Base-by-base conservation (phyloP, 2,797 vertebrate species). In the Ficedula albicollis region DNA sequence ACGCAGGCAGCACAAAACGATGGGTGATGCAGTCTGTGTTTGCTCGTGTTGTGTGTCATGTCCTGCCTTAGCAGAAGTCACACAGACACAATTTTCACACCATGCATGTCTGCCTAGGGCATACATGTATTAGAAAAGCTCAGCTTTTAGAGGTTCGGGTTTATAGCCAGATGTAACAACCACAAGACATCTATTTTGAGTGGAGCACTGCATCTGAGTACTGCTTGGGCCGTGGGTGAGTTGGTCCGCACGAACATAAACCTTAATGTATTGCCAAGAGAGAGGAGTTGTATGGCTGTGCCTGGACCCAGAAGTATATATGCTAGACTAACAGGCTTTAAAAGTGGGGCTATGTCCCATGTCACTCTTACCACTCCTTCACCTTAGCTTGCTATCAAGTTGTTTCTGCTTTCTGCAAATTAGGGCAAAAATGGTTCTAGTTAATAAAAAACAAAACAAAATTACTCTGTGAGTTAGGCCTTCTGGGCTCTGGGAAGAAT, bases 391-490 rank as follows among this genome's bases (percentile, higher is more conserved):
- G 60, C 66, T 30, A 3, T 68, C 63, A 70, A 51, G 43, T 79
- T 60, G 38, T 63, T 87, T 86, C 41, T 76, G 63, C 32, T 60
- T 95, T 95, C 79, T 79, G 70, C 56, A 79, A 83, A 79, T 93
- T 66, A 89, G 89, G 48, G 64, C 26, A 8, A 74, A 93, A 94
- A 55, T 15, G 5, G 6, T 90, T 88, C 70, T 77, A 63, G 74
- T 87, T 95, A 96, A 95, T 94, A 93, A 94, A 82, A 97, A 95
- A 38, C 76, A 84, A 89, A 90, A 9, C 86, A 84, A 90, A 95
- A 96, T 93, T 96, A 91, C 83, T 95, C 77, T 89, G 64, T 0
- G 19, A 90, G 56, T 84, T 90, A 48, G 3, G 68, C 74, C 96
- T 84, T 85, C 73, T 82, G 95, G 83, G 95, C 19, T 54, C 70